Evolutionary conservation across 2,888 invertebrate genomes (phyloP).

Genomic region (Alcis repandata): DNA sequence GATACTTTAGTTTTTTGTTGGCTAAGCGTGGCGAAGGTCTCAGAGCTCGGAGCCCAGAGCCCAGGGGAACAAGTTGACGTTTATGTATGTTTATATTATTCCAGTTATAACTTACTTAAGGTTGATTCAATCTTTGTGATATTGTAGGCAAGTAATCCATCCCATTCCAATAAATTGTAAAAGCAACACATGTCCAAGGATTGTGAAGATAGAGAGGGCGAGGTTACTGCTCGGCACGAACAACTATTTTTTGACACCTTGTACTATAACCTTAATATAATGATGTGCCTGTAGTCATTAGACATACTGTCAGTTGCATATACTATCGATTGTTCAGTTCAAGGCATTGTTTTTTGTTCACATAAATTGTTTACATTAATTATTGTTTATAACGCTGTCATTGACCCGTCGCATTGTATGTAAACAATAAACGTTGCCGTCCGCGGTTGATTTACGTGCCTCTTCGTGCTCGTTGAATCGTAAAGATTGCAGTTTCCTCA

Average conservation of each 20-base stretch:
- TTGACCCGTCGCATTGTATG: slow-evolving; percentile 24
- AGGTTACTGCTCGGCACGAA: no score
- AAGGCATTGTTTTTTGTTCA: slow-evolving; percentile 15
- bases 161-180: no score
- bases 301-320: neutral
- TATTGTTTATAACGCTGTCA: slow-evolving; percentile 23
- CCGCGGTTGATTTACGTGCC: slow-evolving; percentile 1
- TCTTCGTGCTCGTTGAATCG: neutral
- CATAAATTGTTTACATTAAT: slow-evolving; percentile 9
- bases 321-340: slow-evolving; percentile 6
- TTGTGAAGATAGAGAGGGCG: no score
- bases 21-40: no score
- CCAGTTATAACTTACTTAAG: no score
- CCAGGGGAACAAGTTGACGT: no score
- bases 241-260: neutral
- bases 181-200: no score
- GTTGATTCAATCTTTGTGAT: no score
- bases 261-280: slow-evolving; percentile 4
- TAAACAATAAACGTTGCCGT: slow-evolving; percentile 20
- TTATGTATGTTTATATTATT: no score
- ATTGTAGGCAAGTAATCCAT: no score
- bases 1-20: no score
- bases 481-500: neutral
- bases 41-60: no score
- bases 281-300: neutral